Evolutionary conservation across 2,113 vertebrate species (phyloP).

Genomic region (Poeciliopsis turrubarensis): DNA sequence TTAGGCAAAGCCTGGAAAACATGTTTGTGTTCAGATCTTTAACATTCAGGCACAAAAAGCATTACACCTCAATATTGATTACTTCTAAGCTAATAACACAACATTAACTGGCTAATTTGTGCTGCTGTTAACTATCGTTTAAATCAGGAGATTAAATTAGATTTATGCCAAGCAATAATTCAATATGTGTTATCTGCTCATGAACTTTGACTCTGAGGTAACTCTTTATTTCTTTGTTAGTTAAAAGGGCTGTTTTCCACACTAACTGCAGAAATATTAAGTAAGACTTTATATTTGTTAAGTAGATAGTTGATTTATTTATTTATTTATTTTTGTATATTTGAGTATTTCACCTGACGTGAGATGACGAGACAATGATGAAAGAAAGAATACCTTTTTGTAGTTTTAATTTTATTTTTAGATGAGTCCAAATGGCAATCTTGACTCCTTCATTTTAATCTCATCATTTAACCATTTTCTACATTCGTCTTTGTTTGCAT

Average conservation of each 20-base stretch:
- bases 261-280: background rate
- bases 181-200: background rate
- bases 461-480: background rate
- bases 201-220: background rate
- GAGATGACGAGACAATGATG: background rate
- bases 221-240: background rate
- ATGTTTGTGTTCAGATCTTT: background rate
- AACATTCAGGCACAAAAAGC: background rate
- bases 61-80: constrained; percentile 4
- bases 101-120: background rate
- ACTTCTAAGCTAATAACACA: background rate
- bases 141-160: constrained; percentile 8
- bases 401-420: background rate
- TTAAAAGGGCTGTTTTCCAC: background rate
- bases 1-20: background rate
- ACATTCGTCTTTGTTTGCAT: background rate
- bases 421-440: background rate
- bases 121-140: background rate
- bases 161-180: constrained; percentile 3
- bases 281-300: background rate
- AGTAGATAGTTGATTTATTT: no score
- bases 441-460: background rate
- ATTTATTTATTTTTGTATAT: background rate
- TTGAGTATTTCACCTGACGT: background rate
- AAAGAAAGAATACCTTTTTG: background rate